These are phyloP conservation scores for Phaethornis superciliosus DNA, from an alignment of 2,113 vertebrate genomes.

Conservation along the genomic window DNA sequence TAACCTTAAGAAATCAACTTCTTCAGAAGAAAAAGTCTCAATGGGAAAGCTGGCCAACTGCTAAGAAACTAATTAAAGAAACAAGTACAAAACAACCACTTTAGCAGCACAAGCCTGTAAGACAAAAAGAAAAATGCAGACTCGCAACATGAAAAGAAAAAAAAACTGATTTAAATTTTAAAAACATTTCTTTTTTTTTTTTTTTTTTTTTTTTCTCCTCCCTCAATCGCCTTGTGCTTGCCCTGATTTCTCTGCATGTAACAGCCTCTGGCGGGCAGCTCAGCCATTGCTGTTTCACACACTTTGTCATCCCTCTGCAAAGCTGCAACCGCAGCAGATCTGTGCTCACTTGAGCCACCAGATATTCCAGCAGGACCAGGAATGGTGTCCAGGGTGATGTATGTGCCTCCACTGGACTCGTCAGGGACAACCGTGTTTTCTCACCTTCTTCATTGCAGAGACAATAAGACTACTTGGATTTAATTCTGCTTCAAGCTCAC, in stretches of 20 bases:
- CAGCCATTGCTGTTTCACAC: background rate
- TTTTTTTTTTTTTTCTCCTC: background rate
- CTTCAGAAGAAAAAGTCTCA: constrained; percentile 32
- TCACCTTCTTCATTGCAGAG: background rate
- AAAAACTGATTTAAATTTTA: constrained; percentile 34
- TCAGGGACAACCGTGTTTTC: rapidly evolving
- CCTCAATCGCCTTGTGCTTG: background rate
- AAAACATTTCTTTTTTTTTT: background rate
- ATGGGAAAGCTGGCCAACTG: constrained; percentile 18
- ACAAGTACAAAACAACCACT: constrained; percentile 18
- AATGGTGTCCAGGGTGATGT: background rate
- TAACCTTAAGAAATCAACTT: constrained; percentile 36
- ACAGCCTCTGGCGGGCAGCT: background rate
- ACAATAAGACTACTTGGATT: background rate
- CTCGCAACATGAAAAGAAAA: constrained; percentile 12
- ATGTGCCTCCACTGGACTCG: background rate
- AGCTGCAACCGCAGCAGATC: background rate
- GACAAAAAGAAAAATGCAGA: background rate
- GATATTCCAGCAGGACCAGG: background rate
- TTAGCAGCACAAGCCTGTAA: constrained; percentile 5
- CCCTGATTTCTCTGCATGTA: background rate
- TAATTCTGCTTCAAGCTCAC: background rate
- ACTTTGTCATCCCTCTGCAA: background rate
- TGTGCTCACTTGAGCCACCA: background rate
- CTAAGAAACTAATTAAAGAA: constrained; percentile 54